A percentile compares a stretch with the other conserved stretches of the same genome.
Conservation (phyloP, 92 coral and sea anemone genomes). For the Epizoanthus fatuus region DNA sequence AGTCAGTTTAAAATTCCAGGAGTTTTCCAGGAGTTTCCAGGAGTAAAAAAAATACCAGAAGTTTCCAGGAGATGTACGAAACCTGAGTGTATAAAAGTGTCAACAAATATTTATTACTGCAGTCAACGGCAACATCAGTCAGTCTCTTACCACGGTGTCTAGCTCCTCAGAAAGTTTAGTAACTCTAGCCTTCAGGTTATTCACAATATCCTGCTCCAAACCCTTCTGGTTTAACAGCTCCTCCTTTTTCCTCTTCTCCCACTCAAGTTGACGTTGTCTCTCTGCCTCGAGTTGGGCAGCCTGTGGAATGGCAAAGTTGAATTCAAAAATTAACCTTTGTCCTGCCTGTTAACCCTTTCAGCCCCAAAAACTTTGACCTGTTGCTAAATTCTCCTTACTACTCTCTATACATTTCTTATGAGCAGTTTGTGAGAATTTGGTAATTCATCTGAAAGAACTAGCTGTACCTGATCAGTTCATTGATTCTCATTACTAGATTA, state of each 20-base stretch:
- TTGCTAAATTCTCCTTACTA: neutral
- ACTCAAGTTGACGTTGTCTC: slow-evolving; percentile 93
- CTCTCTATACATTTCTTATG: neutral
- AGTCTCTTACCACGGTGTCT: slow-evolving; percentile 82
- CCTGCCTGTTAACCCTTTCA: too few species aligned
- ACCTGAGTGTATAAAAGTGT: neutral
- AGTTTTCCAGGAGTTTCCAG: neutral
- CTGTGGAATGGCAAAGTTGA: slow-evolving; percentile 27
- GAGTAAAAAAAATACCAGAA: neutral
- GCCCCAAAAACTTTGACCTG: too few species aligned
- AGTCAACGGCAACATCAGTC: neutral
- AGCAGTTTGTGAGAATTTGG: too few species aligned
- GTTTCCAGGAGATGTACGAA: neutral
- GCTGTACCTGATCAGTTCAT: too few species aligned
- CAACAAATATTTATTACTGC: neutral
- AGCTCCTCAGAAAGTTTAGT: slow-evolving; percentile 90
- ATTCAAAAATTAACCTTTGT: neutral
- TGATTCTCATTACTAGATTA: too few species aligned
- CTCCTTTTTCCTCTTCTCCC: slow-evolving; percentile 97
- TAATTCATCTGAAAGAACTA: too few species aligned
- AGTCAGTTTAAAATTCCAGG: too few species aligned
- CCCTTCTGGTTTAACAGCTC: slow-evolving; percentile 95
- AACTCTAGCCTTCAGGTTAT: slow-evolving; percentile 89
- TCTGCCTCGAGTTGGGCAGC: slow-evolving; percentile 98
- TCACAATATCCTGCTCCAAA: slow-evolving; percentile 96